A percentile compares a stretch with the other conserved stretches of the same genome.
Conservation (phyloP, 64 coral and sea anemone species). For the Hydrozoanthus tunicans region DNA sequence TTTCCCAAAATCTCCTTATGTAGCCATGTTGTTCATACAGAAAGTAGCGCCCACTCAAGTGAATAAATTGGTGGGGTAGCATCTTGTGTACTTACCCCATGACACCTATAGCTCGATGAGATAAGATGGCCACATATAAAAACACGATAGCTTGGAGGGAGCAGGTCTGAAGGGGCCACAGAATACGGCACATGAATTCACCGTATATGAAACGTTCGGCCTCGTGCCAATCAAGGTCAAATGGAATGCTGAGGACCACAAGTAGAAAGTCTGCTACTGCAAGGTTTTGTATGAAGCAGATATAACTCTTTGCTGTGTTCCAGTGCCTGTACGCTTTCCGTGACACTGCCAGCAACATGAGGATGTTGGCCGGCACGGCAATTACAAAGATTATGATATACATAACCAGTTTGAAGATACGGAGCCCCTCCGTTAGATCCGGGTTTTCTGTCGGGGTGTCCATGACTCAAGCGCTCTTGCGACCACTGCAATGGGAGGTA, state of each 20-base stretch:
- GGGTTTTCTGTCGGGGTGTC: constrained; percentile 30
- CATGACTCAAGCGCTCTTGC: neutral
- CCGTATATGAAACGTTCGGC: constrained; percentile 69
- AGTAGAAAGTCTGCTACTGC: constrained; percentile 72
- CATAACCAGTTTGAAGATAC: constrained; percentile 71
- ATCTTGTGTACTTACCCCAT: constrained; percentile 39
- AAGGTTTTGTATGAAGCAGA: constrained; percentile 82
- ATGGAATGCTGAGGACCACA: constrained; percentile 68
- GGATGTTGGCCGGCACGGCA: constrained; percentile 65
- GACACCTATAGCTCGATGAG: constrained; percentile 75
- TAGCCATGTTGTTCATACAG: too few relatives aligned
- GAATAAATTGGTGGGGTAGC: too few relatives aligned
- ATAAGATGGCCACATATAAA: constrained; percentile 70
- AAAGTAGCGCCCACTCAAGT: too few relatives aligned
- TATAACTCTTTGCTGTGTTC: constrained; percentile 83
- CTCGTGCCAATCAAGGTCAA: constrained; percentile 63
- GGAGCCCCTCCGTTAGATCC: constrained; percentile 16
- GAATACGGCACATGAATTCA: constrained; percentile 68
- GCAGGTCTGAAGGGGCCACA: constrained; percentile 90
- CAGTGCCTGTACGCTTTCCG: constrained; percentile 66
- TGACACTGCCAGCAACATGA: constrained; percentile 65
- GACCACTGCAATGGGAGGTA: neutral
- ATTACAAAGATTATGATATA: constrained; percentile 69
- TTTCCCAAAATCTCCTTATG: too few relatives aligned
- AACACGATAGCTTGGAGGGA: constrained; percentile 80